Evolutionary conservation across 2,888 invertebrate species (phyloP).

Genomic region (Plebejus argus): DNA sequence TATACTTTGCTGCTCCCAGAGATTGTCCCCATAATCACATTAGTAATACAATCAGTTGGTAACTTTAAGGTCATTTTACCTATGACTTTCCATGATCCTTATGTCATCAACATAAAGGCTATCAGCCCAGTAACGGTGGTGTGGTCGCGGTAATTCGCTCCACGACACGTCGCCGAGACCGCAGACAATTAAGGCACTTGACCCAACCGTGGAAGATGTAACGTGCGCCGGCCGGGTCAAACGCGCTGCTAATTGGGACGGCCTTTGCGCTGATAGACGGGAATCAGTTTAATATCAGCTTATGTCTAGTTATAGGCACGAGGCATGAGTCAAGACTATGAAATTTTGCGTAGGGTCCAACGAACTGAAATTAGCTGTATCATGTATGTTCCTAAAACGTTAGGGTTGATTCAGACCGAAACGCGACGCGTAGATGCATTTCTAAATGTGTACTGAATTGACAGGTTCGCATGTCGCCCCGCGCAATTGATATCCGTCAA

Average conservation of each 20-base stretch:
- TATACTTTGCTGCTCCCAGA: background rate
- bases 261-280: slow-evolving; percentile 7
- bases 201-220: slow-evolving; percentile 56
- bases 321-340: too few relatives aligned
- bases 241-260: slow-evolving; percentile 43
- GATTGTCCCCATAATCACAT: background rate
- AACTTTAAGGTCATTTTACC: background rate
- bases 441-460: too few relatives aligned
- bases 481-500: too few relatives aligned
- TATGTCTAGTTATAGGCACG: too few relatives aligned
- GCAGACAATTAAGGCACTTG: slow-evolving; percentile 68
- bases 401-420: too few relatives aligned
- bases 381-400: too few relatives aligned
- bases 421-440: too few relatives aligned
- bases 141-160: slow-evolving; percentile 33
- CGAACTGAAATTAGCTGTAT: too few relatives aligned
- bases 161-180: slow-evolving; percentile 45
- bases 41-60: background rate
- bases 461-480: too few relatives aligned
- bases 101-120: background rate
- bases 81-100: background rate
- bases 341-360: too few relatives aligned
- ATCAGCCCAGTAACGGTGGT: background rate
- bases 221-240: slow-evolving; percentile 53
- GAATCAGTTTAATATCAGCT: background rate